Percentiles rank a stretch among this genome's conserved stretches.
Conservation (phyloP, 2,888 invertebrate genomes). For the Eristalinus aeneus region DNA sequence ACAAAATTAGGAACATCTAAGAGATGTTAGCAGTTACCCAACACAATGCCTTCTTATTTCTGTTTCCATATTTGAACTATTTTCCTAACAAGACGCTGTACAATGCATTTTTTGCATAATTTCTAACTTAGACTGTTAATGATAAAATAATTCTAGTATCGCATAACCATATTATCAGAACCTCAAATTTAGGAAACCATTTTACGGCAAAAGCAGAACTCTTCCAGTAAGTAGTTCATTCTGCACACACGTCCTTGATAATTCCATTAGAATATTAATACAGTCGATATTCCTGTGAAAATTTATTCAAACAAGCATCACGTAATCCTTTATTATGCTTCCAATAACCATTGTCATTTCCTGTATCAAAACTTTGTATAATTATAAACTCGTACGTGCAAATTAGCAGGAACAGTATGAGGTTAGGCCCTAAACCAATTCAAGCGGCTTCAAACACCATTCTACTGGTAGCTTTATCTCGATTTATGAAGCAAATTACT, state of each 20-base stretch:
- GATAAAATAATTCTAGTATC: no score
- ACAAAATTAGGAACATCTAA: no score
- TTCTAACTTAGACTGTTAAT: no score
- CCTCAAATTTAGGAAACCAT: no score
- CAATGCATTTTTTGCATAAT: no score
- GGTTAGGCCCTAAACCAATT: constrained; percentile 1
- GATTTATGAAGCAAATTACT: constrained; percentile 48
- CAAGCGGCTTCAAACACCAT: background rate
- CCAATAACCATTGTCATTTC: background rate
- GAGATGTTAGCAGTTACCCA: no score
- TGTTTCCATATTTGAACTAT: no score
- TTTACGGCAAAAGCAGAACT: no score
- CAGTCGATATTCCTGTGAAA: background rate
- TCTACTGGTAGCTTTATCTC: background rate
- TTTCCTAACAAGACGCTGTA: no score
- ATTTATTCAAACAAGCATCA: background rate
- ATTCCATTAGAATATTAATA: background rate
- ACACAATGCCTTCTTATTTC: no score
- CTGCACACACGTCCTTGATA: background rate
- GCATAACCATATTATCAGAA: no score
- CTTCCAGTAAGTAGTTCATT: no score
- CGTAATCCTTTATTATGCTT: background rate
- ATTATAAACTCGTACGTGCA: constrained; percentile 4
- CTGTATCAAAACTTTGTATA: background rate
- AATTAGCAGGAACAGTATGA: constrained; percentile 12